Percentiles rank a stretch among this genome's conserved stretches.
Evolutionary conservation across 2,888 invertebrate genomes (phyloP).

Genomic region (Idaea biselata): DNA sequence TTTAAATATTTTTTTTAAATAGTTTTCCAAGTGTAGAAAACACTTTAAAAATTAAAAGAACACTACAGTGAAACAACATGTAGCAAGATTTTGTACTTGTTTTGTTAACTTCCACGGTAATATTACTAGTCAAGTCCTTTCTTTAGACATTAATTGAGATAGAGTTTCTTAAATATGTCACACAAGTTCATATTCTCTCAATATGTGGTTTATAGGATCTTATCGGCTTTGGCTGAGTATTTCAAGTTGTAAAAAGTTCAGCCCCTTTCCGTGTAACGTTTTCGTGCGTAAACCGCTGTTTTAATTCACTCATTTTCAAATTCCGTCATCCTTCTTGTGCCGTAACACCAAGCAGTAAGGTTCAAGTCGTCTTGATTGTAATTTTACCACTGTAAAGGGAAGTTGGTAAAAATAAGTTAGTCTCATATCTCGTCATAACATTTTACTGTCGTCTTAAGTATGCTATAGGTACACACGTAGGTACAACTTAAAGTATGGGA

Average conservation of each 20-base stretch:
- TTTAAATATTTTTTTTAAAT: too few relatives aligned
- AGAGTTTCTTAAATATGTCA: not conserved
- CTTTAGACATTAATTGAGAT: too few relatives aligned
- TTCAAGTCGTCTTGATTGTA: conserved; percentile 21
- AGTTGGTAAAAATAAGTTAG: conserved; percentile 49
- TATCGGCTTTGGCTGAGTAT: conserved; percentile 67
- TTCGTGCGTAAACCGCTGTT: conserved; percentile 45
- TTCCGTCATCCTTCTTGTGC: conserved; percentile 9
- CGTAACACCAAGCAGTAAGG: conserved; percentile 30
- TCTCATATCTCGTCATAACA: conserved; percentile 70
- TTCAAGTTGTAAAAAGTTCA: conserved; percentile 72
- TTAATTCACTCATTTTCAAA: conserved; percentile 19
- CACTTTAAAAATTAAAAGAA: too few relatives aligned
- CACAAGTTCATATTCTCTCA: conserved; percentile 48
- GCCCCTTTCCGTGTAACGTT: conserved; percentile 61
- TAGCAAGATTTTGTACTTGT: too few relatives aligned
- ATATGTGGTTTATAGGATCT: conserved; percentile 60
- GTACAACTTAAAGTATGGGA: conserved; percentile 42
- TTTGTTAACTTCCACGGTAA: not conserved
- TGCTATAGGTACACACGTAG: conserved; percentile 41
- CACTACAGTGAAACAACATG: too few relatives aligned
- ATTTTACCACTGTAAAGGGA: conserved; percentile 24
- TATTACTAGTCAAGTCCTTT: not conserved
- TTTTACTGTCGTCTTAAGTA: conserved; percentile 65
- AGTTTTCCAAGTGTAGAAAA: too few relatives aligned